Base-by-base conservation (phyloP, 2,113 vertebrate species). In the Semnopithecus entellus region DNA sequence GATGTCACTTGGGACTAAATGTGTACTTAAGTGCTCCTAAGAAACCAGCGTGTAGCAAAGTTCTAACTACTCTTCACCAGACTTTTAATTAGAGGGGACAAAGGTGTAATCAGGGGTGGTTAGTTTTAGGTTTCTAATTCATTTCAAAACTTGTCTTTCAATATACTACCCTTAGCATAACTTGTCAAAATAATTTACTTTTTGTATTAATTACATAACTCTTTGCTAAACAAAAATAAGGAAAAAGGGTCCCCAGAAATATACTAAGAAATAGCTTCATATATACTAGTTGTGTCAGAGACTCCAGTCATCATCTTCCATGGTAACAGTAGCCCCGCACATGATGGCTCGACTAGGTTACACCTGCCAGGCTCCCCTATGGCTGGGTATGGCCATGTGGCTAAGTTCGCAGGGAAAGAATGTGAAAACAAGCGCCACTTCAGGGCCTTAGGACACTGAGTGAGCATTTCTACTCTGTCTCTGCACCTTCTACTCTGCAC, bases 131-230 rank as follows among this genome's bases (percentile, higher is more conserved):
- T 68, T 80, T 61, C 68, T 83, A 66, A 76, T 92, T 89, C 86
- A 94, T 78, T 96, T 91, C n/a, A 90, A 91, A 92, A 82, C 20
- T 23, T 89, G 52, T 35, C 70, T 94, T 87, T 81, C 87, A 61
- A 88, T 72, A 90, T 20, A 79, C 27, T 80, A 75, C 25, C 23
- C 43, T 95, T 27, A 59, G 43, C 20, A 86, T 70, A 43, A 75
- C 72, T 81, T 94, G 23, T 43, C 80, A 85, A 91, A 96, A 52
- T 68, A 91, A 87, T n/a, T 64, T 66, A 76, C 81, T 91, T 38
- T 88, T 35, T 75, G 9, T 55, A 93, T 80, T 57, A 92, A 92
- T 66, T 45, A 27, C 25, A 35, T 45, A 73, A 85, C 13, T 68
- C 66, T 88, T 81, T 94, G 50, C 50, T 85, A 50, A 88, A 73